Evolutionary conservation across 2,797 vertebrate species (phyloP).

Genomic region (Sebastes vulpes): DNA sequence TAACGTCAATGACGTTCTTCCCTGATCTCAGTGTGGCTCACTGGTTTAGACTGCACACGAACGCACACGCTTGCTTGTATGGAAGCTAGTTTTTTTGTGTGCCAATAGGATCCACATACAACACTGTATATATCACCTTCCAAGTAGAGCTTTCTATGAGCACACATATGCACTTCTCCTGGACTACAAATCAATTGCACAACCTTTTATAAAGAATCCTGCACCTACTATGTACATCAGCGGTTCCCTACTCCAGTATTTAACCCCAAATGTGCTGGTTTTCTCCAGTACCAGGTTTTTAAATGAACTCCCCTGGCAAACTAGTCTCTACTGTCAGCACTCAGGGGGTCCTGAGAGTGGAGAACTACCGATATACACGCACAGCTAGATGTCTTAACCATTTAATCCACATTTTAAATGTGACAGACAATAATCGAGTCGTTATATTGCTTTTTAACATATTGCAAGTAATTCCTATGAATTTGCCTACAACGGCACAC

Average conservation of each 20-base stretch:
- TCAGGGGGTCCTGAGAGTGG: slow-evolving; percentile 51
- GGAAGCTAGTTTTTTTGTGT: slow-evolving; percentile 54
- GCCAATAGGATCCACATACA: slow-evolving; percentile 58
- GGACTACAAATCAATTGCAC: slow-evolving; percentile 63
- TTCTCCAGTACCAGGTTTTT: neutral
- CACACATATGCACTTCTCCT: slow-evolving; percentile 48
- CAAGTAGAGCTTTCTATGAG: slow-evolving; percentile 35
- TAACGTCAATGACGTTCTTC: slow-evolving; percentile 71
- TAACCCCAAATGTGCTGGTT: slow-evolving; percentile 24
- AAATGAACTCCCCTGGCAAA: slow-evolving; percentile 4
- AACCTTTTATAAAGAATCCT: slow-evolving; percentile 63
- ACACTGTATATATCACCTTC: slow-evolving; percentile 58
- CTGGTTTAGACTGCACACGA: slow-evolving; percentile 54
- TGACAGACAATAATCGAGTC: slow-evolving; percentile 63
- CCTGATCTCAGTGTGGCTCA: slow-evolving; percentile 77
- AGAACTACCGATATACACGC: slow-evolving; percentile 49
- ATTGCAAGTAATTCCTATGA: slow-evolving; percentile 83
- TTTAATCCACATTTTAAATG: slow-evolving; percentile 71
- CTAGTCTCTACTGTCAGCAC: slow-evolving; percentile 19
- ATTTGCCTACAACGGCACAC: slow-evolving; percentile 70
- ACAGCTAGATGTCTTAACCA: slow-evolving; percentile 34
- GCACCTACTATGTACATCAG: slow-evolving; percentile 42
- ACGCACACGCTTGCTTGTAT: slow-evolving; percentile 36
- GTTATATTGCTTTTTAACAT: slow-evolving; percentile 82
- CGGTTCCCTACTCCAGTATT: slow-evolving; percentile 38